These are phyloP conservation scores for Lepus timidus DNA, from an alignment of 2,113 vertebrate species.

Conservation along the genomic window DNA sequence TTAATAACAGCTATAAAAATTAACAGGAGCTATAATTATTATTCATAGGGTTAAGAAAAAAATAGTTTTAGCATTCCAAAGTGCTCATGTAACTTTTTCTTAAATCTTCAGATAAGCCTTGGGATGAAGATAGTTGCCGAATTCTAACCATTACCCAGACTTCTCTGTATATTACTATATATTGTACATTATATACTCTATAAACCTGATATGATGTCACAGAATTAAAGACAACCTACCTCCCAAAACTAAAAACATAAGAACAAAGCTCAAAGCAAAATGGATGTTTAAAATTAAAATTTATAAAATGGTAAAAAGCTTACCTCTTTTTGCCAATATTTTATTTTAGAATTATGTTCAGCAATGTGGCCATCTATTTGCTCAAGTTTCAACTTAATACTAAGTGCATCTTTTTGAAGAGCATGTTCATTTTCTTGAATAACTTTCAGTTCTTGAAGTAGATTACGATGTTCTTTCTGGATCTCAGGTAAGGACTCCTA, in stretches of 20 bases:
- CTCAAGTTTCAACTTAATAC: conserved; percentile 94
- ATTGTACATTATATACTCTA: neutral
- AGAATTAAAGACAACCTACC: conserved; percentile 10
- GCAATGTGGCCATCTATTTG: conserved; percentile 92
- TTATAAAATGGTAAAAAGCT: conserved; percentile 36
- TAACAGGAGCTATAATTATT: neutral
- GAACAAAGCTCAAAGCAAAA: neutral
- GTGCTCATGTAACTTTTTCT: neutral
- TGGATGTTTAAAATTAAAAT: conserved; percentile 24
- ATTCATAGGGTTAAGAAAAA: conserved; percentile 15
- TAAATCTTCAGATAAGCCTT: neutral
- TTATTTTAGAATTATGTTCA: conserved; percentile 94
- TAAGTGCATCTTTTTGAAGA: conserved; percentile 94
- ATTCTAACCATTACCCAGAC: neutral
- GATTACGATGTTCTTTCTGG: conserved; percentile 89
- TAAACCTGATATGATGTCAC: neutral
- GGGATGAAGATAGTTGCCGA: neutral
- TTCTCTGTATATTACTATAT: neutral
- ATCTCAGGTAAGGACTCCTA: conserved; percentile 91
- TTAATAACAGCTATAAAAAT: conserved; percentile 5
- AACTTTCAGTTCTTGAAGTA: conserved; percentile 91
- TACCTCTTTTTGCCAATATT: conserved; percentile 98
- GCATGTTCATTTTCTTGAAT: conserved; percentile 93
- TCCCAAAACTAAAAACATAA: neutral
- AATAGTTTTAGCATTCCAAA: neutral